Evolutionary conservation across 2,113 vertebrate genomes (phyloP).

Genomic region (Ascaphus truei): DNA sequence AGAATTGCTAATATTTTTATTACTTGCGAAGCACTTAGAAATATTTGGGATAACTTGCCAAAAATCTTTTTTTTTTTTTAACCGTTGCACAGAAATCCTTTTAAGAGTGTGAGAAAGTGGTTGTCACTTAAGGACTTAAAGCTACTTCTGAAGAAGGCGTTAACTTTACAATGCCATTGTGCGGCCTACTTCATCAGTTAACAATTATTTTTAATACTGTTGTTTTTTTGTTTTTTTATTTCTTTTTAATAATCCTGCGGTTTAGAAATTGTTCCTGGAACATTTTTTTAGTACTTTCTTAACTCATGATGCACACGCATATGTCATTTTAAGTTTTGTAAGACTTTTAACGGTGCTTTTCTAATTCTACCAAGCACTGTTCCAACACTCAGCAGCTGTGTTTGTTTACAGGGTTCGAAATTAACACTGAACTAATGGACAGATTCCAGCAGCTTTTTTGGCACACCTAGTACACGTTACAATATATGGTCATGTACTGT

Average conservation of each 20-base stretch:
- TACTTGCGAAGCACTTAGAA: no score
- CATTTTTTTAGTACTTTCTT: conserved; percentile 15
- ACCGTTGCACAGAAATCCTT: not conserved
- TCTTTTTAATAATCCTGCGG: not conserved
- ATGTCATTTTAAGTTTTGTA: conserved; percentile 23
- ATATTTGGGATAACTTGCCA: not conserved
- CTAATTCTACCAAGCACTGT: conserved; percentile 45
- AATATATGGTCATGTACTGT: conserved; percentile 50
- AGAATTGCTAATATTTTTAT: no score
- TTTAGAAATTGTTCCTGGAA: conserved; percentile 18
- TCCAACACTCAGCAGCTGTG: conserved; percentile 68
- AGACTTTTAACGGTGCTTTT: conserved; percentile 25
- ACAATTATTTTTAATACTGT: conserved; percentile 3
- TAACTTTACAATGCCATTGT: conserved; percentile 15
- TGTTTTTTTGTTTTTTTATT: not conserved
- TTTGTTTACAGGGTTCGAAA: conserved; percentile 70
- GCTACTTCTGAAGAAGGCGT: not conserved
- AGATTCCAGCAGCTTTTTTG: conserved; percentile 52
- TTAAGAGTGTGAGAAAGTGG: not conserved
- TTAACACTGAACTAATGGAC: conserved; percentile 56
- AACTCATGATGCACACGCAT: conserved; percentile 16
- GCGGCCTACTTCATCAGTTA: conserved; percentile 6
- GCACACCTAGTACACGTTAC: conserved; percentile 57
- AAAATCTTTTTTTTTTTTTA: not conserved
- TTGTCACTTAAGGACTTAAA: not conserved